These are phyloP conservation scores for Heteronetta atricapilla DNA, from an alignment of 2,113 vertebrate genomes.

Conservation along the genomic window DNA sequence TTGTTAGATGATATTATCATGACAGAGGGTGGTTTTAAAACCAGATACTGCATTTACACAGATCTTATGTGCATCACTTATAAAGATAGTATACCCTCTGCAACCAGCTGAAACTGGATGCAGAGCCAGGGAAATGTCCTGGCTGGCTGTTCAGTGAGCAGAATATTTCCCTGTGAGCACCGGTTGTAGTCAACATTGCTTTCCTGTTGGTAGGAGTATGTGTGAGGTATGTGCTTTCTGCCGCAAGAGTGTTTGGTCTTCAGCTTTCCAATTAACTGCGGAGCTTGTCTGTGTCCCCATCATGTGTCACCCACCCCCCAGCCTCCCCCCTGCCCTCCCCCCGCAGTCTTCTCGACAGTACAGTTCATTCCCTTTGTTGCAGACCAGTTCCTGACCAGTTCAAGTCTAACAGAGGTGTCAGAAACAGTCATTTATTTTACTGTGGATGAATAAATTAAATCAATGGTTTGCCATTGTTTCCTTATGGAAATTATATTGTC, in stretches of 20 bases:
- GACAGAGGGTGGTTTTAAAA: background rate
- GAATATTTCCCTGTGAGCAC: background rate
- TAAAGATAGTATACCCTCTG: background rate
- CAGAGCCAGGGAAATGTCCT: background rate
- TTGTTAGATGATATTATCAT: background rate
- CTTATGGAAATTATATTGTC: background rate
- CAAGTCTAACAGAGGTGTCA: background rate
- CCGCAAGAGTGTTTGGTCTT: background rate
- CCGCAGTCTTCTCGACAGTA: background rate
- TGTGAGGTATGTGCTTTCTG: background rate
- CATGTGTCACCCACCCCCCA: background rate
- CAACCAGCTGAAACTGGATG: background rate
- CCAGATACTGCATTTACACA: background rate
- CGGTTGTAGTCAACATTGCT: accelerated
- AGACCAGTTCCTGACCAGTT: background rate
- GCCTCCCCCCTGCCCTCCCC: background rate
- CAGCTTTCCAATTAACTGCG: background rate
- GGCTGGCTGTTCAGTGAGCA: background rate
- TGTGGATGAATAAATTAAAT: background rate
- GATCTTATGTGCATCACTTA: background rate
- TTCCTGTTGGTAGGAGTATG: background rate
- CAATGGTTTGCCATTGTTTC: background rate
- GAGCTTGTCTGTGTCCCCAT: background rate
- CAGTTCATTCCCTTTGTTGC: background rate
- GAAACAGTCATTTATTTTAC: background rate